Percentiles rank a stretch among this genome's conserved stretches.
These are phyloP conservation scores for Bucorvus abyssinicus DNA, from an alignment of 2,797 vertebrate genomes.

Conservation along the genomic window DNA sequence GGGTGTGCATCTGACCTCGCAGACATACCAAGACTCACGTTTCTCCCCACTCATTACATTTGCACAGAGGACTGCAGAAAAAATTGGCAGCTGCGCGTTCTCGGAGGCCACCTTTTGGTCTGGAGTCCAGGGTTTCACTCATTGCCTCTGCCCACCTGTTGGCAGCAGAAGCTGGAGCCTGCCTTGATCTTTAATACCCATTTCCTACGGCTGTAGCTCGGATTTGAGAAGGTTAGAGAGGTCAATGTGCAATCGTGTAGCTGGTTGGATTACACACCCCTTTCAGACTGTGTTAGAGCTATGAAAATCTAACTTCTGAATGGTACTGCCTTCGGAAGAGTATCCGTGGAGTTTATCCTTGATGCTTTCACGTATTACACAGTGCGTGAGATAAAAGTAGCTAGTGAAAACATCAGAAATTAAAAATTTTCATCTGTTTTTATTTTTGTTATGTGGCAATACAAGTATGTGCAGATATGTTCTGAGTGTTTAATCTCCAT, in stretches of 20 bases:
- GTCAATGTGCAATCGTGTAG: rapidly evolving
- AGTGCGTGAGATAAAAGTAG: background rate
- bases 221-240: background rate
- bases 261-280: background rate
- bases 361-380: background rate
- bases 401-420: rapidly evolving
- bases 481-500: background rate
- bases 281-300: background rate
- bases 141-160: background rate
- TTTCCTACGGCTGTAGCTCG: background rate
- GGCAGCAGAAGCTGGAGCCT: background rate
- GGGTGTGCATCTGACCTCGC: background rate
- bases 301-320: background rate
- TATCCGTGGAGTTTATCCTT: background rate
- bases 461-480: background rate
- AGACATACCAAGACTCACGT: rapidly evolving
- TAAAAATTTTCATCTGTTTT: background rate
- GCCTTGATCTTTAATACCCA: background rate
- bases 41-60: rapidly evolving
- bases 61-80: rapidly evolving
- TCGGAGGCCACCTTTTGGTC: background rate
- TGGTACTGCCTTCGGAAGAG: background rate
- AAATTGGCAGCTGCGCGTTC: background rate
- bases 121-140: rapidly evolving
- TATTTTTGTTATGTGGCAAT: background rate